phyloP scores from a whole-genome alignment of 2,888 invertebrate species.

The Sericinus montela region DNA sequence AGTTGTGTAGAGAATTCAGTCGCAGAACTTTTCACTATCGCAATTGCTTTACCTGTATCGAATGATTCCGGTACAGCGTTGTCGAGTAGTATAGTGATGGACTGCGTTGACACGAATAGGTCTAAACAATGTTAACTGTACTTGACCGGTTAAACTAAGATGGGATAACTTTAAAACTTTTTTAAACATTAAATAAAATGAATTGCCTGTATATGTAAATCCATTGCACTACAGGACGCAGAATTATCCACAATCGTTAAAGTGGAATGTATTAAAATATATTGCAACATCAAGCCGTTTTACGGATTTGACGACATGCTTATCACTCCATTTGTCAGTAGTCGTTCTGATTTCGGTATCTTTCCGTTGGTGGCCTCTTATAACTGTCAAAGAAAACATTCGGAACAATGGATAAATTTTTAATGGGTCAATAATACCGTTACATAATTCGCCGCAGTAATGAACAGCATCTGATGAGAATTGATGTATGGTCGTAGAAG shows the following conservation, averaged over 20 bases:
- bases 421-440: constrained; percentile 65
- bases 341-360: too few relatives aligned
- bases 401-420: constrained; percentile 24
- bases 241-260: too few relatives aligned
- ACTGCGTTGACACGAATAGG: constrained; percentile 58
- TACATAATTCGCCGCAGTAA: constrained; percentile 63
- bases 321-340: too few relatives aligned
- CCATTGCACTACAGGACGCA: too few relatives aligned
- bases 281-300: too few relatives aligned
- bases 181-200: background rate
- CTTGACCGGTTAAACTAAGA: constrained; percentile 56
- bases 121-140: too few relatives aligned
- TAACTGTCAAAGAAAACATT: background rate
- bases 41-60: constrained; percentile 24
- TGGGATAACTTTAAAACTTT: constrained; percentile 40
- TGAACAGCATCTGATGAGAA: constrained; percentile 60
- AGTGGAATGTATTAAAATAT: too few relatives aligned
- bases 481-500: constrained; percentile 57
- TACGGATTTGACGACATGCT: too few relatives aligned
- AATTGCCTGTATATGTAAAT: too few relatives aligned
- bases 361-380: too few relatives aligned
- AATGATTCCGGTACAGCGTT: constrained; percentile 50
- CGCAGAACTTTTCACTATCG: constrained; percentile 2
- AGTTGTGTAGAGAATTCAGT: constrained; percentile 11
- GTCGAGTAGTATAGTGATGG: constrained; percentile 45